Conservation (phyloP, 2,888 invertebrate genomes). For the Endotricha flammealis region DNA sequence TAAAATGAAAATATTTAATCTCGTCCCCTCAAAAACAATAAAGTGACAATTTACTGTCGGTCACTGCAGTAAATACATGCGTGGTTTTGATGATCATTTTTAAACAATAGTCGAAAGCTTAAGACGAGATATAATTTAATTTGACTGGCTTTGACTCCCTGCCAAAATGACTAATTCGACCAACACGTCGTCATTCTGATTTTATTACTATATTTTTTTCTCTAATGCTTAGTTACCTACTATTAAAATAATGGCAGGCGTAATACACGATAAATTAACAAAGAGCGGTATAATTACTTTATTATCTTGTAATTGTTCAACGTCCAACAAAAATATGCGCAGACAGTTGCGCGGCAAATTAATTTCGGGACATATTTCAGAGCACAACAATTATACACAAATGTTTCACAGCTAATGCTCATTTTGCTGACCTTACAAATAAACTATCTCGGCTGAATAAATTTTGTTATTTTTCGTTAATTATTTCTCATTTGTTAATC, state of each 20-base stretch:
- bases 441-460: no score
- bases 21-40: constrained; percentile 43
- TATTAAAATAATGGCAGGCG: constrained; percentile 36
- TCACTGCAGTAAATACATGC: constrained; percentile 36
- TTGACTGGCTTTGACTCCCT: constrained; percentile 58
- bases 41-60: constrained; percentile 30
- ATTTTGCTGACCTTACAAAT: background rate
- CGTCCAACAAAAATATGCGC: background rate
- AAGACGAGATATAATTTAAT: constrained; percentile 59
- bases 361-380: background rate
- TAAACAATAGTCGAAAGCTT: constrained; percentile 59
- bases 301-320: constrained; percentile 11
- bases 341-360: background rate
- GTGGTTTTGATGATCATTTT: constrained; percentile 48
- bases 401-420: background rate
- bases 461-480: no score
- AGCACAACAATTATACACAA: no score
- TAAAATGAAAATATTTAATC: constrained; percentile 62
- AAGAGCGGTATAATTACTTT: constrained; percentile 15
- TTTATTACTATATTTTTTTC: constrained; percentile 54
- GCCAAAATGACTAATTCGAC: constrained; percentile 71
- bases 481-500: no score
- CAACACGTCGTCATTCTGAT: constrained; percentile 51
- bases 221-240: constrained; percentile 42
- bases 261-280: constrained; percentile 16